Evolutionary conservation across 2,113 vertebrate species (phyloP).

Genomic region (Danionella cerebrum): DNA sequence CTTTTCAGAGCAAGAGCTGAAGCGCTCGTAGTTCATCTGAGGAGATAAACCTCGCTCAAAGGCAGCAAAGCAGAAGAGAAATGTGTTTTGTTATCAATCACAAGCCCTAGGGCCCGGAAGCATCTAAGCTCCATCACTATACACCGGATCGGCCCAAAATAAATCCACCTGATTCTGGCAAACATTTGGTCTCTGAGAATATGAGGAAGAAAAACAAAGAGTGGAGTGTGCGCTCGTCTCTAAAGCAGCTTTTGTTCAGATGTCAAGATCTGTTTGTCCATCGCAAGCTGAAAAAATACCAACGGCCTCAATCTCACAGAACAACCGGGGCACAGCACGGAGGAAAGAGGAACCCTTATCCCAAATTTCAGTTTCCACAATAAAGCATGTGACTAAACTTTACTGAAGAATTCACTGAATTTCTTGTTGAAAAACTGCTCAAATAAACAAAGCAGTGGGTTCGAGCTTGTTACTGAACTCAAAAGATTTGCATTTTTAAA

Average conservation of each 20-base stretch:
- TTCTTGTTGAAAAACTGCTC: no score
- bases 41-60: conserved; percentile 67
- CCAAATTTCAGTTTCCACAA: no score
- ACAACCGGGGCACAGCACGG: conserved; percentile 51
- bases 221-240: conserved; percentile 65
- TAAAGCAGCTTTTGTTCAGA: conserved; percentile 71
- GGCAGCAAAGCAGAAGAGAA: conserved; percentile 88
- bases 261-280: conserved; percentile 80
- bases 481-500: no score
- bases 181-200: conserved; percentile 81
- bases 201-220: conserved; percentile 75
- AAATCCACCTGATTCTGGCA: conserved; percentile 82
- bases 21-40: no score
- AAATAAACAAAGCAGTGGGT: no score
- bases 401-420: no score
- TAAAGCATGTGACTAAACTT: no score
- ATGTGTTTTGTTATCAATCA: conserved; percentile 88
- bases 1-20: no score
- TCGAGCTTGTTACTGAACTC: no score
- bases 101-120: conserved; percentile 83
- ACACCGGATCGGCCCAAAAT: conserved; percentile 74
- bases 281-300: conserved; percentile 67
- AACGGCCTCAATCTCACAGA: conserved; percentile 69
- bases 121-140: conserved; percentile 76
- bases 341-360: no score